Evolutionary conservation across 2,888 invertebrate species (phyloP).

Genomic region (Dysmachus trigonus): DNA sequence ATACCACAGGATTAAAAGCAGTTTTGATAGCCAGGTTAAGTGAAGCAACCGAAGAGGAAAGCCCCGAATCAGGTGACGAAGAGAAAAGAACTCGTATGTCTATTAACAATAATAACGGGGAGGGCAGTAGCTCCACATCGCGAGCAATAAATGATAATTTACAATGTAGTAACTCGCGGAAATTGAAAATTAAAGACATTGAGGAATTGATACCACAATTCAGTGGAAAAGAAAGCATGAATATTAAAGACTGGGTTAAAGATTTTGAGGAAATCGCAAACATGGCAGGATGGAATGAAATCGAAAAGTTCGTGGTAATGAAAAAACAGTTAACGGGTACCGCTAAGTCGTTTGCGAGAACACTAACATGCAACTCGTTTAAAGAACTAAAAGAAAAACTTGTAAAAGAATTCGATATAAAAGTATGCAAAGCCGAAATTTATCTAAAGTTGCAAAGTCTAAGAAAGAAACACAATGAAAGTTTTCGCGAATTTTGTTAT

Average conservation of each 20-base stretch:
- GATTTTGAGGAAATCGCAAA: not conserved
- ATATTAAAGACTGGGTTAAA: not conserved
- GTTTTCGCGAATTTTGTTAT: slow-evolving; percentile 44
- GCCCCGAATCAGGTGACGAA: not conserved
- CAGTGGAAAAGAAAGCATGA: not conserved
- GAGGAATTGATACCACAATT: not conserved
- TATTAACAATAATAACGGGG: not conserved
- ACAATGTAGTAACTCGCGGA: not conserved
- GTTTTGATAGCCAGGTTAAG: not conserved
- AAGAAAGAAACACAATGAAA: slow-evolving; percentile 38
- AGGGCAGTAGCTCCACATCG: not conserved
- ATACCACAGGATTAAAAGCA: not conserved
- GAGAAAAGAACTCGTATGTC: not conserved
- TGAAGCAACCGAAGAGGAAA: not conserved
- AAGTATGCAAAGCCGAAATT: slow-evolving; percentile 28
- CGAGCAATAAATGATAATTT: not conserved
- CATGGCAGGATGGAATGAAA: not conserved
- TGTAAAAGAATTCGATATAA: not conserved
- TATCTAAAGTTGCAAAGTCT: slow-evolving; percentile 29
- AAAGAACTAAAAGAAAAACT: not conserved
- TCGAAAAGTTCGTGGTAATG: not conserved
- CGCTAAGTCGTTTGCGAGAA: not conserved
- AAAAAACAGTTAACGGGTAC: not conserved
- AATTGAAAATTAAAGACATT: not conserved
- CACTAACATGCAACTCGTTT: not conserved